These are phyloP conservation scores for Cyrtonyx montezumae DNA, from an alignment of 2,113 vertebrate genomes.

Conservation along the genomic window DNA sequence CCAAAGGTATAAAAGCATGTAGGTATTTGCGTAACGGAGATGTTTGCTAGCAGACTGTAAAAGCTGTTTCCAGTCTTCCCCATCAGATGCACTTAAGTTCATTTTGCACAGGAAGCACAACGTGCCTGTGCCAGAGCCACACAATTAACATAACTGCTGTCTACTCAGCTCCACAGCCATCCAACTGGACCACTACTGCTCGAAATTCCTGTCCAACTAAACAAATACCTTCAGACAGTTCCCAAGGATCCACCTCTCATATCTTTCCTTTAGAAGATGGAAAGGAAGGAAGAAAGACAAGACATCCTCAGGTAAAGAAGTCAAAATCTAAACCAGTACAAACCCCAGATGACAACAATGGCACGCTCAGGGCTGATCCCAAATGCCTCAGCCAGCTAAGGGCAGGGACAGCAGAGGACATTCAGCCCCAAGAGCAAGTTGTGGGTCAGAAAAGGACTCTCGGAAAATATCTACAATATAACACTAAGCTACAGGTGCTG, in stretches of 20 bases:
- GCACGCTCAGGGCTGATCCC: neutral
- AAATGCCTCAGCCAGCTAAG: neutral
- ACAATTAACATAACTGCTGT: constrained; percentile 62
- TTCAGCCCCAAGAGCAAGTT: neutral
- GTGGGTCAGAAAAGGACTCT: neutral
- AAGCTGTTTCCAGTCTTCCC: neutral
- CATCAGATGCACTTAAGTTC: constrained; percentile 42
- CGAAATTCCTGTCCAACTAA: constrained; percentile 51
- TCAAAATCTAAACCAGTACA: neutral
- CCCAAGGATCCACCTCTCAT: constrained; percentile 29
- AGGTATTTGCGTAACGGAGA: neutral
- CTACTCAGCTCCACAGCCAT: constrained; percentile 55
- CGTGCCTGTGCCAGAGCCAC: constrained; percentile 29
- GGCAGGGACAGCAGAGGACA: neutral
- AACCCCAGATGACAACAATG: neutral
- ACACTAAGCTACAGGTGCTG: neutral
- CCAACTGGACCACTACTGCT: constrained; percentile 41
- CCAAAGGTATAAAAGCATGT: constrained; percentile 4
- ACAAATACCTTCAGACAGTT: constrained; percentile 52
- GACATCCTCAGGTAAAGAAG: neutral
- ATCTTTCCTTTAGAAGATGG: neutral
- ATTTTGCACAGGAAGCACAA: constrained; percentile 58
- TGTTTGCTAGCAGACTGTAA: neutral
- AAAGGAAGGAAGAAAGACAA: neutral
- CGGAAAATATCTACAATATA: neutral